Percentiles rank a stretch among this genome's conserved stretches.
These are phyloP conservation scores for Megaceryle torquata DNA, from an alignment of 2,113 vertebrate species.

Conservation along the genomic window DNA sequence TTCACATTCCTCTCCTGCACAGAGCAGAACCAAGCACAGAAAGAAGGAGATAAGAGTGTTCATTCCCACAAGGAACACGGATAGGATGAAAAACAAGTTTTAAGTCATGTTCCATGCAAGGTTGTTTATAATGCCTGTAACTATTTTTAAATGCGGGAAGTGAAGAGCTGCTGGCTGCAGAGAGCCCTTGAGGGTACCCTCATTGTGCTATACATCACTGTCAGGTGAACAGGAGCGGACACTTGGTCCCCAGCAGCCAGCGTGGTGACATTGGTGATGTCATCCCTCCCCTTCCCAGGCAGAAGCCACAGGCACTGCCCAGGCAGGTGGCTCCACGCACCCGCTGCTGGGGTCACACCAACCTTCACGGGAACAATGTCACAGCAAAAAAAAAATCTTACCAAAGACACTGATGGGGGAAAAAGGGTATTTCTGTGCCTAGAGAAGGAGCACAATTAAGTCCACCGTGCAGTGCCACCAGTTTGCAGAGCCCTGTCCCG, in stretches of 20 bases:
- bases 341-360: not conserved
- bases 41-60: not conserved
- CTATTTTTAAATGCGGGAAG: constrained; percentile 48
- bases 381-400: not conserved
- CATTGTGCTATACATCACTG: not conserved
- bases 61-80: not conserved
- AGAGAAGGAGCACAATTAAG: not conserved
- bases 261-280: accelerated
- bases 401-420: not conserved
- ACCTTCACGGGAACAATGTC: accelerated
- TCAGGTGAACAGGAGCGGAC: not conserved
- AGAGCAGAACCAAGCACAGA: not conserved
- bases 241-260: not conserved
- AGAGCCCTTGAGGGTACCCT: not conserved
- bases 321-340: not conserved
- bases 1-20: not conserved
- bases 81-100: not conserved
- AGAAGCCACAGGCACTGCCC: not conserved
- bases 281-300: not conserved
- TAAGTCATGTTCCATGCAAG: not conserved
- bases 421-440: not conserved
- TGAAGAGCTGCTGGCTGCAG: not conserved
- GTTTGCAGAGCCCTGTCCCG: not conserved
- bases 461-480: not conserved
- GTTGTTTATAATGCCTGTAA: not conserved